Percentiles rank a stretch among this genome's conserved stretches.
Conservation (phyloP, 2,113 vertebrate species). For the Cinclus mexicanus region DNA sequence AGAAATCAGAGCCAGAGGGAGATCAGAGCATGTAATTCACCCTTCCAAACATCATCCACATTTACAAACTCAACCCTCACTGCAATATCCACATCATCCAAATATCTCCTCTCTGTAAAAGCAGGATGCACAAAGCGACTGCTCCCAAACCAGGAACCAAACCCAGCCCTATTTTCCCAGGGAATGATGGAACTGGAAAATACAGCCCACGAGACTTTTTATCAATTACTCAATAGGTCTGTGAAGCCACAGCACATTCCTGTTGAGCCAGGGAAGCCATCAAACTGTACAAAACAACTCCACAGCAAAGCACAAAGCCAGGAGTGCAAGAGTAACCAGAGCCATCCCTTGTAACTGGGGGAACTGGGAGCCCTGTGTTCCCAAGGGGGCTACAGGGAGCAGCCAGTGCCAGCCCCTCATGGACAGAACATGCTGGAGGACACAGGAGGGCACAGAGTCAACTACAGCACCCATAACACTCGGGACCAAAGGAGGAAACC, state of each 20-base stretch:
- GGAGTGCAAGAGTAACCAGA: neutral
- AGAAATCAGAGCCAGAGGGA: neutral
- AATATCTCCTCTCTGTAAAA: neutral
- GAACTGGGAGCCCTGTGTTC: neutral
- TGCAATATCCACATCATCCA: fast-evolving
- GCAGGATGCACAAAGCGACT: fast-evolving
- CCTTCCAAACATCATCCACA: neutral
- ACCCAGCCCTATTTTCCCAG: neutral
- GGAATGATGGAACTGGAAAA: neutral
- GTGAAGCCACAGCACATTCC: fast-evolving
- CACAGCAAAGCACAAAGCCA: neutral
- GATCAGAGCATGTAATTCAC: fast-evolving
- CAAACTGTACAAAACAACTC: neutral
- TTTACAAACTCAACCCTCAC: neutral
- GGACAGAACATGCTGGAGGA: neutral
- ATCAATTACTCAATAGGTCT: neutral
- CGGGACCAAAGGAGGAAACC: fast-evolving
- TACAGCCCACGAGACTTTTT: fast-evolving
- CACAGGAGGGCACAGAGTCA: neutral
- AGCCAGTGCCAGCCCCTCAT: neutral
- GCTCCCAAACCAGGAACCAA: neutral
- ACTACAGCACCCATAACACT: fast-evolving
- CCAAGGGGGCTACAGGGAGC: neutral
- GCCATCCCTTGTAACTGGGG: neutral
- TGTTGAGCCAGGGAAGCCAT: fast-evolving